phyloP scores from a whole-genome alignment of 2,113 vertebrate species.

The Synchiropus splendidus region DNA sequence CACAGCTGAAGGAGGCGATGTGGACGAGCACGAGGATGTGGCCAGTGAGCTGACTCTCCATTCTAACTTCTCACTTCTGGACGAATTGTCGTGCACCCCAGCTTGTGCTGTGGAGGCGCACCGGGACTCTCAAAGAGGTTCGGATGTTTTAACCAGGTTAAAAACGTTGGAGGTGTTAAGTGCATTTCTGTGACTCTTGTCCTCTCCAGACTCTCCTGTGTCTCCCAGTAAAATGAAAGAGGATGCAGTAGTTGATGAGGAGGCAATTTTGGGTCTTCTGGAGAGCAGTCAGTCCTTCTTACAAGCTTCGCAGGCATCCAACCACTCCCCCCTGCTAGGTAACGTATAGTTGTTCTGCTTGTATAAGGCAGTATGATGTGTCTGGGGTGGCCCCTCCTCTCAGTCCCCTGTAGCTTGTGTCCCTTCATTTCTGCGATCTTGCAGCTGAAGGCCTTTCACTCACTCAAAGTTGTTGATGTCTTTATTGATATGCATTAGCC shows the following conservation, averaged over 20 bases:
- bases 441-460: no score
- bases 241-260: conserved; percentile 87
- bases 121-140: conserved; percentile 68
- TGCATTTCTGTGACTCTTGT: not conserved
- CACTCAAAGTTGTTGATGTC: not conserved
- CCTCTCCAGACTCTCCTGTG: conserved; percentile 51
- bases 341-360: no score
- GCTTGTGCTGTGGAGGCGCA: conserved; percentile 81
- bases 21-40: conserved; percentile 72
- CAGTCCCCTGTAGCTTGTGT: no score
- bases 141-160: not conserved
- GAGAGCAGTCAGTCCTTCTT: conserved; percentile 92
- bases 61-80: conserved; percentile 60
- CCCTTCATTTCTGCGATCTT: no score
- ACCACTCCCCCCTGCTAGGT: conserved; percentile 74
- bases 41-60: conserved; percentile 78
- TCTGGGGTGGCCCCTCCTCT: no score
- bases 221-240: conserved; percentile 58
- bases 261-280: conserved; percentile 90
- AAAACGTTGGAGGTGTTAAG: conserved; percentile 5
- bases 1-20: conserved; percentile 60
- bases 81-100: conserved; percentile 64
- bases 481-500: no score
- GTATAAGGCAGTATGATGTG: no score
- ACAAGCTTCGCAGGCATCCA: conserved; percentile 76